phyloP scores from a whole-genome alignment of 1,140 invertebrate species.

The Drosophila nebulosa region DNA sequence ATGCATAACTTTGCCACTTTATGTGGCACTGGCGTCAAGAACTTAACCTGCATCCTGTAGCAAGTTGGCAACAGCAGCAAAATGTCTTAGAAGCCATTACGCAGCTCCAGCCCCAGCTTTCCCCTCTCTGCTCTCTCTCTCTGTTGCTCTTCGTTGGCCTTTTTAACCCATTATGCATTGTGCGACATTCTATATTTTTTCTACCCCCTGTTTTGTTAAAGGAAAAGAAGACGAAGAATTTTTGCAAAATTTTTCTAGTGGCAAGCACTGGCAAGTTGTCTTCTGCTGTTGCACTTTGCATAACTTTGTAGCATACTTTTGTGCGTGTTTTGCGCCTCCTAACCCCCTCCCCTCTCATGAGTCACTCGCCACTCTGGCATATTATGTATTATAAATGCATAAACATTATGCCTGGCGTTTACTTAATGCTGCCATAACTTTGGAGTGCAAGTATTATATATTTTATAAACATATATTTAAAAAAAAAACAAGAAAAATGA shows the following conservation, averaged over 20 bases:
- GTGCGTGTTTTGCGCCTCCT: slow-evolving; percentile 32
- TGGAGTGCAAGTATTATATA: slow-evolving; percentile 2
- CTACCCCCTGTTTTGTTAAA: slow-evolving; percentile 9
- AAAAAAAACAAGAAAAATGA: not conserved
- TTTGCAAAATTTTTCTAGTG: slow-evolving; percentile 63
- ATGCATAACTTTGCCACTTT: slow-evolving; percentile 72
- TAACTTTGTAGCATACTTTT: slow-evolving; percentile 74
- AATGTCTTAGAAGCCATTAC: slow-evolving; percentile 38
- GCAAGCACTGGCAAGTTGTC: slow-evolving; percentile 44
- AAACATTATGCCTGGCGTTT: slow-evolving; percentile 69
- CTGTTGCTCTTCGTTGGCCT: slow-evolving; percentile 4
- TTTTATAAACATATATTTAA: not conserved
- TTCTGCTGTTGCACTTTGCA: slow-evolving; percentile 65
- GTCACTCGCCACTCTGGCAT: slow-evolving; percentile 4
- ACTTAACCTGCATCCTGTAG: slow-evolving; percentile 76
- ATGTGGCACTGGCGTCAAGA: slow-evolving; percentile 68
- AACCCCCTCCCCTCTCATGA: not conserved
- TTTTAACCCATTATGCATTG: slow-evolving; percentile 68
- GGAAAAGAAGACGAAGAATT: slow-evolving; percentile 36
- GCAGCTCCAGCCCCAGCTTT: slow-evolving; percentile 17
- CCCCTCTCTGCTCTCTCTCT: not conserved
- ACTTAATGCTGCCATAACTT: slow-evolving; percentile 70
- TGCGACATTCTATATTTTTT: slow-evolving; percentile 51
- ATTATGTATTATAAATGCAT: slow-evolving; percentile 74
- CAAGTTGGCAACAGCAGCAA: slow-evolving; percentile 57